phyloP scores from a whole-genome alignment of 2,113 vertebrate species.

The Acrocephalus kingi region DNA sequence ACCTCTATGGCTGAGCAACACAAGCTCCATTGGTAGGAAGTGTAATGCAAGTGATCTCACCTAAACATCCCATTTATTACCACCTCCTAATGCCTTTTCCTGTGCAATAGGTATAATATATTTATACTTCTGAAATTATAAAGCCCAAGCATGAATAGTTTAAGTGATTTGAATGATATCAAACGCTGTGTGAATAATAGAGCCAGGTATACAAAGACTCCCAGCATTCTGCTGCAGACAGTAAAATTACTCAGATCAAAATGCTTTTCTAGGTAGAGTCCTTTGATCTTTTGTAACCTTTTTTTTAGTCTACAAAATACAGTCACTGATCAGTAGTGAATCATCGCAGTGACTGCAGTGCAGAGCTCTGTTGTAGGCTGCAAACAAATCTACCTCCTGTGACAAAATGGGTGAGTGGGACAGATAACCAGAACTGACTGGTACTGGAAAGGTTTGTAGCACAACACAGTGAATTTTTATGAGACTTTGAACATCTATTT shows the following conservation, averaged over 20 bases:
- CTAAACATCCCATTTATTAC: not conserved
- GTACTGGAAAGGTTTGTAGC: not conserved
- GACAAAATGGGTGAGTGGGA: not conserved
- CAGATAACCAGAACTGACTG: not conserved
- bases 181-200: not conserved
- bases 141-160: not conserved
- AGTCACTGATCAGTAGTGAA: not conserved
- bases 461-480: not conserved
- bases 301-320: not conserved
- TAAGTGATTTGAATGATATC: not conserved
- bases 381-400: not conserved
- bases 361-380: not conserved
- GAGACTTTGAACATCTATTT: not conserved
- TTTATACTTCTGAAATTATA: not conserved
- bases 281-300: slow-evolving; percentile 7
- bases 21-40: not conserved
- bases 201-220: not conserved
- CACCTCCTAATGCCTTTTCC: not conserved
- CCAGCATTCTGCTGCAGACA: not conserved
- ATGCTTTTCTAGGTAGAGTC: not conserved
- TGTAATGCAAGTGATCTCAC: not conserved
- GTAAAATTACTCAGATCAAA: not conserved
- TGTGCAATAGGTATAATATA: not conserved
- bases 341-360: not conserved
- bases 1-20: not conserved